These are phyloP conservation scores for Nudaria mundana DNA, from an alignment of 2,888 invertebrate species.

Conservation along the genomic window DNA sequence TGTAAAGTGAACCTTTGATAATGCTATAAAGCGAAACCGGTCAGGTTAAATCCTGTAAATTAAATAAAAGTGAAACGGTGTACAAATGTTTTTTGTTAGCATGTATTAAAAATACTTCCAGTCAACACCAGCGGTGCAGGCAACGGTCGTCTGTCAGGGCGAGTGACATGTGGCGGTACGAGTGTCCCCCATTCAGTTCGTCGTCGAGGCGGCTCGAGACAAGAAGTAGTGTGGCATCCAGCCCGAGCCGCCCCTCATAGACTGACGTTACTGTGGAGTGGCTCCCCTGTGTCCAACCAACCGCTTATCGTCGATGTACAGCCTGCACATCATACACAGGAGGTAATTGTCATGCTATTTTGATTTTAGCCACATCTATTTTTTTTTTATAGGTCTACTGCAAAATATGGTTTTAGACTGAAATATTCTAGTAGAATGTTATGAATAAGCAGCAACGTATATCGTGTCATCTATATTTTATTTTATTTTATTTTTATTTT, in stretches of 20 bases:
- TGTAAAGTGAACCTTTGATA: no score
- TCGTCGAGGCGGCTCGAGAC: constrained; percentile 85
- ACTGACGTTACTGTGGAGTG: constrained; percentile 92
- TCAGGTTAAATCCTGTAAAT: no score
- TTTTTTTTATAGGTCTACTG: no score
- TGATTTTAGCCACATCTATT: no score
- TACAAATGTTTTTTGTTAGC: no score
- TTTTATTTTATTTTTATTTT: no score
- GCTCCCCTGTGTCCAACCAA: constrained; percentile 84
- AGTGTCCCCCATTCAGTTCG: constrained; percentile 92
- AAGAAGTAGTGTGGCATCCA: constrained; percentile 94
- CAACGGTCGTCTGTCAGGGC: constrained; percentile 89
- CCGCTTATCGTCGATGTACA: constrained; percentile 80
- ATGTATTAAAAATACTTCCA: constrained; percentile 36
- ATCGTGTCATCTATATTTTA: no score
- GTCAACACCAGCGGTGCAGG: constrained; percentile 91
- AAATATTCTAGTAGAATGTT: no score
- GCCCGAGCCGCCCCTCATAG: constrained; percentile 93
- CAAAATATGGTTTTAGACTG: no score
- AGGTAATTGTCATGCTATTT: constrained; percentile 65
- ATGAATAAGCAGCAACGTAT: no score
- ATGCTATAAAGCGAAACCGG: no score
- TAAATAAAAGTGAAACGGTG: no score
- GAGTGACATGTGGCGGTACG: constrained; percentile 90
- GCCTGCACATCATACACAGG: constrained; percentile 86